Percentiles rank a stretch among this genome's conserved stretches.
Conservation (phyloP, 92 coral and sea anemone species). For the Nematostella vectensis region DNA sequence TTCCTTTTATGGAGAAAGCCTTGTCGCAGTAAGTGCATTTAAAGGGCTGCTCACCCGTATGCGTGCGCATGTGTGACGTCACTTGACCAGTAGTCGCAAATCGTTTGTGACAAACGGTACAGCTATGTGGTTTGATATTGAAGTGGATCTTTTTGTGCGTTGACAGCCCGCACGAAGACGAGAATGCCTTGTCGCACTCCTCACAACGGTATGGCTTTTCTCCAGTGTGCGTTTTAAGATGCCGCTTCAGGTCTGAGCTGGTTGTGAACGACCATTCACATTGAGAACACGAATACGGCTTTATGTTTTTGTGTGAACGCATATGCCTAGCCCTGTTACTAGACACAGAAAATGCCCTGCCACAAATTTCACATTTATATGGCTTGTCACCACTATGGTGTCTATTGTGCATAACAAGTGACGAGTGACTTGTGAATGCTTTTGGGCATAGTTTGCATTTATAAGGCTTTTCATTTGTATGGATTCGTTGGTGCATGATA, state of each 20-base stretch:
- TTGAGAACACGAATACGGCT: neutral
- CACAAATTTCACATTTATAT: neutral
- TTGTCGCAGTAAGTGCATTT: neutral
- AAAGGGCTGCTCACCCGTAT: conserved; percentile 1
- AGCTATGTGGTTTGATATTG: neutral
- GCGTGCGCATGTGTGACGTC: neutral
- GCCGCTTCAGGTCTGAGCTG: conserved; percentile 4
- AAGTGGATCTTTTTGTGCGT: neutral
- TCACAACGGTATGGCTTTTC: neutral
- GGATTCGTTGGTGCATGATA: conserved; percentile 1
- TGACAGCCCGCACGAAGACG: neutral
- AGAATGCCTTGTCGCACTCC: conserved; percentile 1
- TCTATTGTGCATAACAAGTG: neutral
- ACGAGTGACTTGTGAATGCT: conserved; percentile 1
- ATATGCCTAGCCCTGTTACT: neutral
- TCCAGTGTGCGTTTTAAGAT: conserved; percentile 2
- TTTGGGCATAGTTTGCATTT: neutral
- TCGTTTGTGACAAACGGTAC: neutral
- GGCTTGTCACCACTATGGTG: neutral
- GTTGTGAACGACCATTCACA: neutral
- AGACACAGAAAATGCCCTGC: neutral
- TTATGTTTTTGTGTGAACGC: neutral
- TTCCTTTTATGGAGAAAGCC: conserved; percentile 1
- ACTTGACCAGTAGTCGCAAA: neutral
- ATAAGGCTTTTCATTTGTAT: conserved; percentile 1